phyloP scores from a whole-genome alignment of 2,888 invertebrate species.

The Philopedon plagiatum region DNA sequence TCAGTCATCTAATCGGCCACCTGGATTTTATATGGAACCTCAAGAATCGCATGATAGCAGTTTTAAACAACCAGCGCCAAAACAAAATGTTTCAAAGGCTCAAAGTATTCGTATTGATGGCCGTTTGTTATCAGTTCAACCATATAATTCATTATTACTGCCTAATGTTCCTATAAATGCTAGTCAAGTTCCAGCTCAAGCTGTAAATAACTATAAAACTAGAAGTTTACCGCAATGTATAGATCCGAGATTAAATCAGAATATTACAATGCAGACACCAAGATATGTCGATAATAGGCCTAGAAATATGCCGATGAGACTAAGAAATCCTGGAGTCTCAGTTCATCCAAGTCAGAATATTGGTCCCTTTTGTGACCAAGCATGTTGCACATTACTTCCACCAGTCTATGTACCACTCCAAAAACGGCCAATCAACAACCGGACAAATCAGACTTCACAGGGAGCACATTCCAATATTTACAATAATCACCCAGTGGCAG shows the following conservation, averaged over 20 bases:
- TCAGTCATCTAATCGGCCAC: no score
- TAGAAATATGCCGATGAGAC: not conserved
- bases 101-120: no score
- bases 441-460: not conserved
- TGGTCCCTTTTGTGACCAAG: not conserved
- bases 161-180: not conserved
- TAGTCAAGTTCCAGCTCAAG: not conserved
- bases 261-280: not conserved
- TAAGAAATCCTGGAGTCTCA: not conserved
- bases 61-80: no score
- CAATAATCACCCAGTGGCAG: not conserved
- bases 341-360: not conserved
- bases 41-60: no score
- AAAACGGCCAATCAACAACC: no score
- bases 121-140: no score
- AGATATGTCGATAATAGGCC: not conserved
- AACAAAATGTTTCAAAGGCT: not conserved
- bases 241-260: not conserved
- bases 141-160: no score
- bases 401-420: not conserved
- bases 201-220: not conserved
- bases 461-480: not conserved
- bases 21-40: no score
- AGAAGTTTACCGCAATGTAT: not conserved
- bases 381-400: not conserved